Base-by-base conservation (phyloP, 2,113 vertebrate species). In the Epinephelus fuscoguttatus region DNA sequence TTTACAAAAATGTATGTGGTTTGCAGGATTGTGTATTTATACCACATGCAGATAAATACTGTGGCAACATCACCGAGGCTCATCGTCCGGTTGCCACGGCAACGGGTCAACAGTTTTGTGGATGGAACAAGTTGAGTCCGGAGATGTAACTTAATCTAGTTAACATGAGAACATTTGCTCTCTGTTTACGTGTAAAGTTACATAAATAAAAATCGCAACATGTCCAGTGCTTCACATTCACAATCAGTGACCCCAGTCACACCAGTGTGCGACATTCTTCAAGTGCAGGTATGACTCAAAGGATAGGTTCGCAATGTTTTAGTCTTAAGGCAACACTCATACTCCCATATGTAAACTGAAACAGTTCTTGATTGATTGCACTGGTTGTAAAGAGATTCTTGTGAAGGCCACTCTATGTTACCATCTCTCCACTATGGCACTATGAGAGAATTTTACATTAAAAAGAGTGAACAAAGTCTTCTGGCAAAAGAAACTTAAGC, bases 11-110 rank as follows among this genome's bases (percentile, higher is more conserved):
- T 73, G 61, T 47, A 17, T 68, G 42, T 30, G 64, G 62, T 61
- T 81, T 61, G 13, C 45, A 72, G 25, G 15, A 47, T 27, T 64
- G 17, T 55, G 17, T 52, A 19, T 85, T 64, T 37, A 19, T 18
- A 57, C 23, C 70, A 70, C 74, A 78, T 47, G 67, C 70, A 70
- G 53, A 81, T 84, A 75, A 45, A 88, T 78, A 69, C n/a, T 23
- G 67, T 60, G 62, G 77, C 47, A 42, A 33, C 11, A 27, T 60
- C 70, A 50, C 21, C 8, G 11, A 40, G 74, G 62, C 64, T 78
- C 30, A 27, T 73, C 6, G 11, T 73, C 59, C 75, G 60, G 84
- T 84, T 81, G 30, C 63, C 73, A 62, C 19, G 69, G 79, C 45
- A 62, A 76, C 18, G 11, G 12, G 45, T 64, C 63, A 72, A 75